Base-by-base conservation (phyloP, 2,888 invertebrate species). In the Lasioglossum figueresi region DNA sequence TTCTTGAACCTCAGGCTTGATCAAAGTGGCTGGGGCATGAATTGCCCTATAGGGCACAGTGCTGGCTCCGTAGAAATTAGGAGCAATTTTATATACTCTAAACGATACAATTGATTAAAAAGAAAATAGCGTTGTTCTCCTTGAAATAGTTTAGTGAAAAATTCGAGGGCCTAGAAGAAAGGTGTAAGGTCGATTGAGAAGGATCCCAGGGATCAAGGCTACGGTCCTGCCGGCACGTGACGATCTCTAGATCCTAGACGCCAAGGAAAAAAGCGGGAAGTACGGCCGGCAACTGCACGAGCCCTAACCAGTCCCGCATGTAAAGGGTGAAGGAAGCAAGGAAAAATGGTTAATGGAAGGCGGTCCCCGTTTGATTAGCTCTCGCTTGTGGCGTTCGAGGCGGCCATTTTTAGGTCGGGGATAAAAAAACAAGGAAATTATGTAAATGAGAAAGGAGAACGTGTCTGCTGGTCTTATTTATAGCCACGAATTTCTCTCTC, bases 161-260 rank as follows among this genome's bases (percentile, higher is more conserved):
- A 43, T 48, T 23, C 23, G 1, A 52, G 52, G 8, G n/a, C 10
- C 23, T 3, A 3, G 23, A 23, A n/a, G 52, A 52, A 52, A 23
- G 3, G 1, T 52, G 23, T 52, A 2, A 12, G 4, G 27, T 12
- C 59, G 59, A 59, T 27, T 14, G 59, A 52, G 10, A 10, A 52
- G 52, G 59, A 59, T 27, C 14, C 59, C 12, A 12, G 59, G 27
- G 59, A 27, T 27, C 27, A 1, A 27, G 27, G 16, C 1, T 59
- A 27, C 59, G 14, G 14, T 31, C 27, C 59, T 59, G 59, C 2
- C 27, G 59, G 31, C 66, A 66, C 88, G 88, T 87, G 85, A 88
- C 88, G 82, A 48, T 79, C 56, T 75, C 72, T 79, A 83, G 74
- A 34, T 79, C 85, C 80, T 85, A 87, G 88, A 81, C 80, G 79